Conservation (phyloP, 2,797 vertebrate genomes). For the Denticeps clupeoides region DNA sequence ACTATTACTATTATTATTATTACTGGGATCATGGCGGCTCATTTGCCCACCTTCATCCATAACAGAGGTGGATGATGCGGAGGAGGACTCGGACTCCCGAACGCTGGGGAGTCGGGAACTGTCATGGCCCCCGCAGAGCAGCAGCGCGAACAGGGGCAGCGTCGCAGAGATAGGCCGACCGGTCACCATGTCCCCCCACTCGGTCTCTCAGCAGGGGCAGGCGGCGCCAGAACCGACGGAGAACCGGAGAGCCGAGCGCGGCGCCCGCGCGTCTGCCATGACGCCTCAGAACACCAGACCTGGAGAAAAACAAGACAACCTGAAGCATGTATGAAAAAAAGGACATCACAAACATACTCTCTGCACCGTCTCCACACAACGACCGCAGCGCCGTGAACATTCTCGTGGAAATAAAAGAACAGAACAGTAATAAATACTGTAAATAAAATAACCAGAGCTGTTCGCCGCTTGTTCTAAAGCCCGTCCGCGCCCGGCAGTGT, state of each 20-base stretch:
- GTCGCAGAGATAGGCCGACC: constrained; percentile 33
- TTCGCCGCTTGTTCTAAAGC: too few relatives aligned
- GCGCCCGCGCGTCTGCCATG: constrained; percentile 37
- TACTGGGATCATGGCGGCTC: constrained; percentile 22
- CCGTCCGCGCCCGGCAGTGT: too few relatives aligned
- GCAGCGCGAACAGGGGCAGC: constrained; percentile 43
- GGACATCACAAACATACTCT: constrained; percentile 13
- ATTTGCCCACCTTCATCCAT: constrained; percentile 23
- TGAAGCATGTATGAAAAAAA: constrained; percentile 35
- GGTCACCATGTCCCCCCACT: constrained; percentile 43
- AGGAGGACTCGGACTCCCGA: constrained; percentile 20
- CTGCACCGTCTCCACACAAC: too few relatives aligned
- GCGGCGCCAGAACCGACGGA: constrained; percentile 29
- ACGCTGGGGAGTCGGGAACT: constrained; percentile 24
- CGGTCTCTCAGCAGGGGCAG: constrained; percentile 31
- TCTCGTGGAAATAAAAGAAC: neutral
- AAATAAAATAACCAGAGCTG: neutral
- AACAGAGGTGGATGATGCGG: constrained; percentile 20
- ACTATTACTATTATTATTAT: constrained; percentile 19
- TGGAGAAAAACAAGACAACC: too few relatives aligned
- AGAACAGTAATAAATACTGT: too few relatives aligned
- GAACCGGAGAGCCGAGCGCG: constrained; percentile 12
- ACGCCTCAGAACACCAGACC: constrained; percentile 33
- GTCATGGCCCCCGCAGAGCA: constrained; percentile 44
- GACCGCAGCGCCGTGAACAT: too few relatives aligned